Evolutionary conservation across 2,888 invertebrate genomes (phyloP), one percentile per base, ranked within the genome.

Genomic region (Latheticus oryzae): DNA sequence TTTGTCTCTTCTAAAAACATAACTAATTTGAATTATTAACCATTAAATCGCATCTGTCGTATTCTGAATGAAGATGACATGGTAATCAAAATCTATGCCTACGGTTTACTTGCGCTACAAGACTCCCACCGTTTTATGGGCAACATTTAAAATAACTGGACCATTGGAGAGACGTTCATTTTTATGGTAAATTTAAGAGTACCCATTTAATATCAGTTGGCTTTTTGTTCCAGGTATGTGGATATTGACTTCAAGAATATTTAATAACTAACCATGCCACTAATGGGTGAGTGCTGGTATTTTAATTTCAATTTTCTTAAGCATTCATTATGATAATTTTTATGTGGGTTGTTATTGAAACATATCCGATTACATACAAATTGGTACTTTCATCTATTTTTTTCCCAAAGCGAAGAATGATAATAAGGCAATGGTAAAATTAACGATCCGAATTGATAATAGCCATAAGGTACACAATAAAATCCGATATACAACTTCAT

Each of bases 401-500:
- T n/a, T n/a, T n/a, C n/a, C n/a, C n/a, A n/a, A n/a, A n/a, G n/a
- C n/a, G n/a, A n/a, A n/a, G n/a, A 28, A 26, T 16, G 28, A 43
- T 43, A 26, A 43, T 45, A 45, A 45, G n/a, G n/a, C n/a, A n/a
- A n/a, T n/a, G n/a, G n/a, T n/a, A n/a, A 45, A 45, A 30, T 45
- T 45, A 45, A 45, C 23, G 45, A 21, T 21, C 21, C 16, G 45
- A 32, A 45, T 35, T 16, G 15, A 26, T 15, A 35, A 15, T 15
- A 35, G 7, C 37, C 19, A 37, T 21, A n/a, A 37, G 38, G 38
- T 21, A 38, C 19, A 38, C 38, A 38, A 38, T 23, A 12, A 38
- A 38, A 38, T 9, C 38, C 11, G 38, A 38, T 38, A 23, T 38
- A 38, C 38, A 38, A 23, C 28, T 43, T 45, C 28, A 45, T 42